phyloP scores from a whole-genome alignment of 1,140 invertebrate species.

The Lerema accius region DNA sequence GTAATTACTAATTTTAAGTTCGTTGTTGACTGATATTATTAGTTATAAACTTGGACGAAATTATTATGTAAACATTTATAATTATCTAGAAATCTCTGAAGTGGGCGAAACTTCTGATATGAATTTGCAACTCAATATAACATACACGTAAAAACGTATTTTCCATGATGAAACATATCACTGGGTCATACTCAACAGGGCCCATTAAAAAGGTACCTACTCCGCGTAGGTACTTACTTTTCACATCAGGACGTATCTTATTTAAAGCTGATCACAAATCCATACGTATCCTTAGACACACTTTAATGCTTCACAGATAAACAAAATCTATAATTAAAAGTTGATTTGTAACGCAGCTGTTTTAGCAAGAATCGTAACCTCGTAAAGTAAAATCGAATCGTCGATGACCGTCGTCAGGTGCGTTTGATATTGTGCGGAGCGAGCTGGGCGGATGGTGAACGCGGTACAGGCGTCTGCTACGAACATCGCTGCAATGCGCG shows the following conservation, averaged over 20 bases:
- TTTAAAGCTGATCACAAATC: not conserved
- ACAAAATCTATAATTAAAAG: too few species aligned
- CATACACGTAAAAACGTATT: too few species aligned
- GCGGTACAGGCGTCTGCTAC: slow-evolving; percentile 54
- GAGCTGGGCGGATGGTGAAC: slow-evolving; percentile 48
- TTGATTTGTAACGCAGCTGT: too few species aligned
- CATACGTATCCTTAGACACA: not conserved
- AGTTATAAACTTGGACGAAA: not conserved
- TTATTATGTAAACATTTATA: too few species aligned
- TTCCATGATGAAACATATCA: too few species aligned
- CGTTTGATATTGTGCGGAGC: slow-evolving; percentile 34
- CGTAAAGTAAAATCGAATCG: slow-evolving; percentile 7
- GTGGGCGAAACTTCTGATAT: too few species aligned
- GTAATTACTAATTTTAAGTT: not conserved
- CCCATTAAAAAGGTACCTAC: too few species aligned
- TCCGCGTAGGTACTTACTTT: too few species aligned
- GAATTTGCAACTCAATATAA: too few species aligned
- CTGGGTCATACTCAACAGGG: too few species aligned
- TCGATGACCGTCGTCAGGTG: slow-evolving; percentile 22
- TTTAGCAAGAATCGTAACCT: slow-evolving; percentile 11
- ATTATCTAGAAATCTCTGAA: too few species aligned
- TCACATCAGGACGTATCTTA: not conserved
- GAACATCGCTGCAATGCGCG: slow-evolving; percentile 65
- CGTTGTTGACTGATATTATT: not conserved
- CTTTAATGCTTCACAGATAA: not conserved